Percentiles rank a stretch among this genome's conserved stretches.
Conservation (phyloP, 2,888 invertebrate genomes). For the Belgica antarctica region DNA sequence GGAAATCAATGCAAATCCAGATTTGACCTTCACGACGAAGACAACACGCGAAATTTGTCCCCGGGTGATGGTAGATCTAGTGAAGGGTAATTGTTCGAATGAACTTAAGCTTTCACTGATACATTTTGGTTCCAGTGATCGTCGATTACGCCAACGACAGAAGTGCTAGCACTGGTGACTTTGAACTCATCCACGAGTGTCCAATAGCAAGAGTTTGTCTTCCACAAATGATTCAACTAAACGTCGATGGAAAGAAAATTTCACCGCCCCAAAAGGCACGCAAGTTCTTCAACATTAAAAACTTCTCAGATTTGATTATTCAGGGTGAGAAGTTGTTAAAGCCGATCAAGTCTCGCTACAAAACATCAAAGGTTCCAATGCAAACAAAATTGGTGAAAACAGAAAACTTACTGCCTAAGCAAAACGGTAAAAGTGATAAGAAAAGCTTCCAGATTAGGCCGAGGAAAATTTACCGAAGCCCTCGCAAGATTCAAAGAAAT, state of each 20-base stretch:
- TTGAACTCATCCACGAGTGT: conserved; percentile 56
- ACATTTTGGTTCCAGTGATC: conserved; percentile 68
- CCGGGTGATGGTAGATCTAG: conserved; percentile 74
- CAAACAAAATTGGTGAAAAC: background rate
- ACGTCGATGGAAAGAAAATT: conserved; percentile 34
- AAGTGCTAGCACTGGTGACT: conserved; percentile 57
- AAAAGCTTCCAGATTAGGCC: background rate
- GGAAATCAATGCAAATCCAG: conserved; percentile 83
- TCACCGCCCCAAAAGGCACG: background rate
- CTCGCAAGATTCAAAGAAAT: background rate
- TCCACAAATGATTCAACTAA: conserved; percentile 17
- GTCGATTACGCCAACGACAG: conserved; percentile 56
- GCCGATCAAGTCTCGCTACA: background rate
- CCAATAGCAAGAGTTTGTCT: background rate
- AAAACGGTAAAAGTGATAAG: background rate
- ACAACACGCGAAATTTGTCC: conserved; percentile 82
- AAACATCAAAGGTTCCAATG: background rate
- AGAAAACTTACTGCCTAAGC: background rate
- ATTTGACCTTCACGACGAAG: conserved; percentile 74
- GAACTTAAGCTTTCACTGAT: conserved; percentile 67
- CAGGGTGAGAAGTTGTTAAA: conserved; percentile 34
- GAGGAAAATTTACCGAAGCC: conserved; percentile 4
- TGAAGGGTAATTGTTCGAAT: conserved; percentile 84
- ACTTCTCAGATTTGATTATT: conserved; percentile 31
- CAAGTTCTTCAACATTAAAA: conserved; percentile 15